A percentile compares a stretch with the other conserved stretches of the same genome.
Evolutionary conservation across 2,888 invertebrate species (phyloP).

Genomic region (Rotaria socialis): DNA sequence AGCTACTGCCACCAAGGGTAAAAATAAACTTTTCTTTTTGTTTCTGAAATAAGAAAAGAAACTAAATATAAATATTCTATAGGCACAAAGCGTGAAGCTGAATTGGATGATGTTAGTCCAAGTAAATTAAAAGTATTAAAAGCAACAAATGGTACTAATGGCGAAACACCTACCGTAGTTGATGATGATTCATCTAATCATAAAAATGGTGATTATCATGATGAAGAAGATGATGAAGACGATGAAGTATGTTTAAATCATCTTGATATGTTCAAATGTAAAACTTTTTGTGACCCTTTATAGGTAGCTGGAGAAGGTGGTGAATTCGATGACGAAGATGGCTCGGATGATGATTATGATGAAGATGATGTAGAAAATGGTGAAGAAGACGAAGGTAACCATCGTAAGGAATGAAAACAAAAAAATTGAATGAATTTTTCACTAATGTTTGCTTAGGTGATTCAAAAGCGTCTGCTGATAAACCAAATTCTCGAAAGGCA

Average conservation of each 20-base stretch:
- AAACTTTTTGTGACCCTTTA: background rate
- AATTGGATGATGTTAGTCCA: slow-evolving; percentile 29
- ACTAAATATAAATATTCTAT: background rate
- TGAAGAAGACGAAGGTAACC: background rate
- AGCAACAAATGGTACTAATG: slow-evolving; percentile 29
- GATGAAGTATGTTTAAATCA: background rate
- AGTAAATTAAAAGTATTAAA: slow-evolving; percentile 26
- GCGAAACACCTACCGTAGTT: background rate
- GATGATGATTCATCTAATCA: background rate
- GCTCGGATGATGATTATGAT: background rate
- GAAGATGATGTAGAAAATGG: slow-evolving; percentile 20
- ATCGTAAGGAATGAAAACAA: background rate
- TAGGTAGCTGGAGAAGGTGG: background rate
- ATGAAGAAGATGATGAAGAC: background rate
- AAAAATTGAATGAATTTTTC: background rate
- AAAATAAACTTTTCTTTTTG: background rate
- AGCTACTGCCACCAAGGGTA: slow-evolving; percentile 33
- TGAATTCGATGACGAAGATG: slow-evolving; percentile 26
- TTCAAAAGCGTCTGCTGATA: slow-evolving; percentile 14
- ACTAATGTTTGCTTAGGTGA: background rate
- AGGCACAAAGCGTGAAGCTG: slow-evolving; percentile 33
- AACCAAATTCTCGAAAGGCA: background rate
- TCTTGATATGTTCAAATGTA: background rate
- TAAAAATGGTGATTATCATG: background rate
- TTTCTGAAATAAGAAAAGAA: too few species aligned